These are phyloP conservation scores for Bettongia penicillata DNA, from an alignment of 2,113 vertebrate genomes.

Conservation along the genomic window DNA sequence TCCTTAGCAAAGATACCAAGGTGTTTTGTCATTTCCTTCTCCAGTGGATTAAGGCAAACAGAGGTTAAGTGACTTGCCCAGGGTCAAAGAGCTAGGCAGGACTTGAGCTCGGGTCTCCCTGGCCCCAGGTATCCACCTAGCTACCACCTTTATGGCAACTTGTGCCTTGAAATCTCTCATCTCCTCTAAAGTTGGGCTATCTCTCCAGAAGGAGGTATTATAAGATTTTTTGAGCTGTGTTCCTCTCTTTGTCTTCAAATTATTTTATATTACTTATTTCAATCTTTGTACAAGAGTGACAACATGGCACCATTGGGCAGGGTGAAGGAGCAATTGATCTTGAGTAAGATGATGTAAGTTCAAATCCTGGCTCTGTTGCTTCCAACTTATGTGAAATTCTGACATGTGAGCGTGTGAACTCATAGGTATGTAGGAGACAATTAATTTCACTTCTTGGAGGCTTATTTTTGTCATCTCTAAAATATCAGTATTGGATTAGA, in stretches of 20 bases:
- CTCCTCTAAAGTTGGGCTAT: too few species aligned
- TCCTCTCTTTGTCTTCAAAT: neutral
- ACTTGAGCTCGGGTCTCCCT: too few species aligned
- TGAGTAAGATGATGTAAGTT: neutral
- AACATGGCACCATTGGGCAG: neutral
- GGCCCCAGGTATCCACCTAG: too few species aligned
- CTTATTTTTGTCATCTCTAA: neutral
- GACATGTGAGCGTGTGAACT: too few species aligned
- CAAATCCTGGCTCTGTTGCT: neutral
- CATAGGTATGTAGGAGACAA: too few species aligned
- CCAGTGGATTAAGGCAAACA: too few species aligned
- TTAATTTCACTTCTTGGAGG: neutral
- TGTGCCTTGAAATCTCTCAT: too few species aligned
- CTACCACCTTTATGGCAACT: too few species aligned
- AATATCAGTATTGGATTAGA: neutral
- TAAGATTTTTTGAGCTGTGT: neutral
- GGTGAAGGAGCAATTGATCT: neutral
- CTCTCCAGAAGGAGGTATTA: neutral
- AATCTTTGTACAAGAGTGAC: neutral
- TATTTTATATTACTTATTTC: neutral
- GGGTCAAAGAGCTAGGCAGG: too few species aligned
- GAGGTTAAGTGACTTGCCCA: too few species aligned
- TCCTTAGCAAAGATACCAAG: too few species aligned
- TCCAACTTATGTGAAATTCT: neutral
- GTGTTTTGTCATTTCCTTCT: too few species aligned